Evolutionary conservation across 2,888 invertebrate species (phyloP).

Genomic region (Autographa pulchrina): DNA sequence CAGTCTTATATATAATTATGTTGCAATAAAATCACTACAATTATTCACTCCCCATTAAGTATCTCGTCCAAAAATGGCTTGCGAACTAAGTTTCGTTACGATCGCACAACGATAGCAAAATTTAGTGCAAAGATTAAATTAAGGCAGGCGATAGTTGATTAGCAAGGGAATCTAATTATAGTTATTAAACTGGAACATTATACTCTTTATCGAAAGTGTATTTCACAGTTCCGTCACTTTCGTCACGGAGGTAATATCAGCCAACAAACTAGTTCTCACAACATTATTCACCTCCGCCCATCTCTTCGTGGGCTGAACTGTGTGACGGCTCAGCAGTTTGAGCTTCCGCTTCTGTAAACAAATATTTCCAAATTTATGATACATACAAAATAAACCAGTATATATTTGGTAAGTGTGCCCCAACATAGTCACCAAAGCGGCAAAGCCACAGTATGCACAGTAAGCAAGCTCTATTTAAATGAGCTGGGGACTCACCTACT

Average conservation of each 20-base stretch:
- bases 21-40: constrained; percentile 70
- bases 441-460: constrained; percentile 54
- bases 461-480: constrained; percentile 58
- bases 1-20: constrained; percentile 79
- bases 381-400: neutral
- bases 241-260: constrained; percentile 58
- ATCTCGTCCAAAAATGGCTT: constrained; percentile 37
- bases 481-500: constrained; percentile 76
- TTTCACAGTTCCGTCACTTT: constrained; percentile 66
- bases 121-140: constrained; percentile 8
- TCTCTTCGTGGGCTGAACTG: constrained; percentile 76
- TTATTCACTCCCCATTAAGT: constrained; percentile 40
- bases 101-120: neutral
- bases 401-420: constrained; percentile 25
- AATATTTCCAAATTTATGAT: constrained; percentile 28
- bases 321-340: constrained; percentile 82
- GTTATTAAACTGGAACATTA: constrained; percentile 63
- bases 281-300: constrained; percentile 62
- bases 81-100: neutral
- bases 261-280: constrained; percentile 40
- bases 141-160: constrained; percentile 14
- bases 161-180: constrained; percentile 48
- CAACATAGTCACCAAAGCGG: constrained; percentile 32
- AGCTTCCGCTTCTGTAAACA: constrained; percentile 80
- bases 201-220: constrained; percentile 48